phyloP scores from a whole-genome alignment of 2,888 invertebrate species.

The Coelinius sp. region DNA sequence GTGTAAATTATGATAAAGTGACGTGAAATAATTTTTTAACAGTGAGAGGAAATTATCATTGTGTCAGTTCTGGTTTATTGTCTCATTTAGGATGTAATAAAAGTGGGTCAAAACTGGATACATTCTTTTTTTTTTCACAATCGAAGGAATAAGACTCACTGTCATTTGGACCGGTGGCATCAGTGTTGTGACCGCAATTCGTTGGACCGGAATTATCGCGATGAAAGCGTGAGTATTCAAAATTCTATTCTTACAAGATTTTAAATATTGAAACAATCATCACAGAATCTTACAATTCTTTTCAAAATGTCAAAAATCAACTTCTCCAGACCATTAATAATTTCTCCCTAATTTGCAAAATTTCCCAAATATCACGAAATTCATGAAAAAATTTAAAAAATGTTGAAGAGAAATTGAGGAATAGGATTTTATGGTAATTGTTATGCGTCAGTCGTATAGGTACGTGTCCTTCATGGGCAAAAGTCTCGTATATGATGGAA shows the following conservation, averaged over 20 bases:
- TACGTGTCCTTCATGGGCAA: slow-evolving; percentile 30
- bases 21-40: not conserved
- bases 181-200: slow-evolving; percentile 46
- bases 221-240: slow-evolving; percentile 43
- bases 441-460: slow-evolving; percentile 41
- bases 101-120: slow-evolving; percentile 30
- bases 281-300: too few relatives aligned
- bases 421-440: slow-evolving; percentile 37
- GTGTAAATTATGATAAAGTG: not conserved
- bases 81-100: not conserved
- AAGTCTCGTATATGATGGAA: slow-evolving; percentile 13
- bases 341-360: not conserved
- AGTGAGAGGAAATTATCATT: not conserved
- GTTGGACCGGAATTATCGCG: slow-evolving; percentile 43
- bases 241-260: not conserved
- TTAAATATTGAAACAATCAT: not conserved
- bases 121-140: slow-evolving; percentile 18
- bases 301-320: slow-evolving; percentile 35
- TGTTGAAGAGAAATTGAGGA: slow-evolving; percentile 7
- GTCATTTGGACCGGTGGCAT: slow-evolving; percentile 21
- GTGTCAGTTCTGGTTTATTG: too few relatives aligned
- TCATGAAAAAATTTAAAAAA: not conserved
- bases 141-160: slow-evolving; percentile 7
- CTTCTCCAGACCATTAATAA: too few relatives aligned
- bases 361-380: not conserved